Percentiles rank a stretch among this genome's conserved stretches.
Evolutionary conservation across 2,797 vertebrate genomes (phyloP).

Genomic region (Rhinatrema bivittatum): DNA sequence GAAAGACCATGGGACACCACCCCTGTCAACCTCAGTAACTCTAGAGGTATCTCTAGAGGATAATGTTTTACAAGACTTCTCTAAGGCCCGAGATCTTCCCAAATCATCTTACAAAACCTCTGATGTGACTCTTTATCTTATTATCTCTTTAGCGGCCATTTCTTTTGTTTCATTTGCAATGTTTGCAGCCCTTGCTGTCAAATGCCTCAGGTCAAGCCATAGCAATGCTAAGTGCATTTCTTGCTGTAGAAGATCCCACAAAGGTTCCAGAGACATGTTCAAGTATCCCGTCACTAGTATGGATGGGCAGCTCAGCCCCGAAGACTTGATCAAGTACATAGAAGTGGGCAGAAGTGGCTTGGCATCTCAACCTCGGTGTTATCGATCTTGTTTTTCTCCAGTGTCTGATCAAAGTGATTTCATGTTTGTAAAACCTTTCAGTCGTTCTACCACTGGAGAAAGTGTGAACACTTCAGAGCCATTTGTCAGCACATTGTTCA

Average conservation of each 20-base stretch:
- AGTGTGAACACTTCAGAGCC: slow-evolving; percentile 39
- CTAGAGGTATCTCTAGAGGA: slow-evolving; percentile 75
- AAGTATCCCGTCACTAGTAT: too few species aligned
- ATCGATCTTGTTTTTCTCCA: slow-evolving; percentile 44
- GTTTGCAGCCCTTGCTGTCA: slow-evolving; percentile 39
- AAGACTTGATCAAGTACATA: slow-evolving; percentile 65
- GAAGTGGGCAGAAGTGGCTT: slow-evolving; percentile 53
- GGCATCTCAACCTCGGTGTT: slow-evolving; percentile 46
- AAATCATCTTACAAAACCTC: slow-evolving; percentile 30
- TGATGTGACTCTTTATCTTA: slow-evolving; percentile 54
- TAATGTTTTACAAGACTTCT: slow-evolving; percentile 38
- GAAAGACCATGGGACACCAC: slow-evolving; percentile 74
- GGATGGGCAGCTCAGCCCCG: slow-evolving; percentile 50
- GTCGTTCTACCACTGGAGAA: slow-evolving; percentile 54
- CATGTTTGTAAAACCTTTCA: slow-evolving; percentile 78
- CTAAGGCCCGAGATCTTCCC: slow-evolving; percentile 44
- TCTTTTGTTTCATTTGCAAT: slow-evolving; percentile 46
- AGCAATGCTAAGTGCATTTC: slow-evolving; percentile 17
- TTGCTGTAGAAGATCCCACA: slow-evolving; percentile 27
- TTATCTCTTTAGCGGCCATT: slow-evolving; percentile 54
- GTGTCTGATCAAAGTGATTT: slow-evolving; percentile 61
- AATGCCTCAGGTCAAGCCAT: slow-evolving; percentile 48
- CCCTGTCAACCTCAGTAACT: slow-evolving; percentile 67
- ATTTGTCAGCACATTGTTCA: slow-evolving; percentile 37
- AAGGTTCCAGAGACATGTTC: slow-evolving; percentile 17